These are phyloP conservation scores for Bothrops jararaca DNA, from an alignment of 2,113 vertebrate genomes.

Conservation along the genomic window DNA sequence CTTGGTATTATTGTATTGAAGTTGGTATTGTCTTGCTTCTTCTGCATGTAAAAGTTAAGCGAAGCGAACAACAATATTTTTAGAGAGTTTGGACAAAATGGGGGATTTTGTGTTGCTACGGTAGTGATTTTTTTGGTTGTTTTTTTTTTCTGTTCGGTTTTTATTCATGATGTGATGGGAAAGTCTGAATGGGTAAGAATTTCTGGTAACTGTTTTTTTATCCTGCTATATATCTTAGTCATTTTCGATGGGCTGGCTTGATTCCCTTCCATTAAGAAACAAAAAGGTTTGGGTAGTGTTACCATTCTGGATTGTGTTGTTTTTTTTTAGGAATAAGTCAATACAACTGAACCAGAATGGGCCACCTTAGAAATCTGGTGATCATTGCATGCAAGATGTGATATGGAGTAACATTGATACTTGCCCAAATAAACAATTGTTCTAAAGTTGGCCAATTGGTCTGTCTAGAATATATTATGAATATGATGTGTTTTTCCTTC, in stretches of 20 bases:
- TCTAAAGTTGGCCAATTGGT: neutral
- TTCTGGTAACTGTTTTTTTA: conserved; percentile 7
- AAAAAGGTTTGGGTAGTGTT: neutral
- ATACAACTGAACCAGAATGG: neutral
- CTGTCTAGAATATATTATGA: neutral
- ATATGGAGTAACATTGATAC: neutral
- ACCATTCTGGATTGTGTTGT: neutral
- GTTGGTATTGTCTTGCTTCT: conserved; percentile 63
- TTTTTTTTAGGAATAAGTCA: neutral
- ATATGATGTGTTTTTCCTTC: neutral
- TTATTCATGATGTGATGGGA: conserved; percentile 17
- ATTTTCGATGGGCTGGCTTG: neutral
- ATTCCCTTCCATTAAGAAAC: neutral
- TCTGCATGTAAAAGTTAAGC: conserved; percentile 53
- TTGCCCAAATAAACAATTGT: neutral
- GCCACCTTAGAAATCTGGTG: neutral
- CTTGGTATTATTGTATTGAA: conserved; percentile 53
- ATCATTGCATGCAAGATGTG: neutral
- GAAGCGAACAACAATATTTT: conserved; percentile 62
- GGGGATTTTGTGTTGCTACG: conserved; percentile 48
- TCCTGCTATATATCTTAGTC: neutral
- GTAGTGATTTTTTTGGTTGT: conserved; percentile 37
- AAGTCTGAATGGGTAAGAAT: conserved; percentile 29
- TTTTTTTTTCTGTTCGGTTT: neutral
- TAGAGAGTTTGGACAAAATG: conserved; percentile 53